Evolutionary conservation across 2,888 invertebrate species (phyloP).

Genomic region (Cerastis rubricosa): DNA sequence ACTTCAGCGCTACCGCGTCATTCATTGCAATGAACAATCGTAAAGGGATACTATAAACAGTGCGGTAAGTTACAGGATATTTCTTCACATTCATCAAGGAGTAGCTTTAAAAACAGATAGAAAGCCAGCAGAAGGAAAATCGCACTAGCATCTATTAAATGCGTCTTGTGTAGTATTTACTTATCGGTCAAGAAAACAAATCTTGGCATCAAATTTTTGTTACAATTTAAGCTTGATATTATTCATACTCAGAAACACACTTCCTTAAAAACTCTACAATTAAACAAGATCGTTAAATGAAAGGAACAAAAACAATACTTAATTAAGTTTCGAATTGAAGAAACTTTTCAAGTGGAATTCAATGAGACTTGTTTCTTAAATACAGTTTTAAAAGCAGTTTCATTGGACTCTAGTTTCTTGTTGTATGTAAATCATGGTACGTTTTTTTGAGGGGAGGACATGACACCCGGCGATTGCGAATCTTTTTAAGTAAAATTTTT

Average conservation of each 20-base stretch:
- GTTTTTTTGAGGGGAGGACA: constrained; percentile 29
- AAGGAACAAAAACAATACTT: constrained; percentile 85
- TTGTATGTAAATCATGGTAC: constrained; percentile 53
- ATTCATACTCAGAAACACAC: constrained; percentile 52
- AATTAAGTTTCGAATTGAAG: constrained; percentile 80
- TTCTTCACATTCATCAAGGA: neutral
- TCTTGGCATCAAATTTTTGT: too few species aligned
- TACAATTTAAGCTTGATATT: neutral
- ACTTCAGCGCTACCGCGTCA: neutral
- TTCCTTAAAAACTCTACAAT: constrained; percentile 82
- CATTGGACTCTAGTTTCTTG: constrained; percentile 54
- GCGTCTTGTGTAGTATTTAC: neutral
- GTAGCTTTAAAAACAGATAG: too few species aligned
- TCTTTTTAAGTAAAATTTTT: neutral
- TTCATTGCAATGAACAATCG: neutral
- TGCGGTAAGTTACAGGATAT: neutral
- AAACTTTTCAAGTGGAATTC: constrained; percentile 74
- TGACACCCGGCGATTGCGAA: constrained; percentile 1
- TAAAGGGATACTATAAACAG: neutral
- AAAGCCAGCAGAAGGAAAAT: neutral
- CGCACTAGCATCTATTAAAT: neutral
- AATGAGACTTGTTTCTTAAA: constrained; percentile 71
- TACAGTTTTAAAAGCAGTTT: constrained; percentile 63
- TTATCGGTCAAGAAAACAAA: too few species aligned
- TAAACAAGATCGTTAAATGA: constrained; percentile 80